phyloP scores from a whole-genome alignment of 2,113 vertebrate species.

The Upupa epops region DNA sequence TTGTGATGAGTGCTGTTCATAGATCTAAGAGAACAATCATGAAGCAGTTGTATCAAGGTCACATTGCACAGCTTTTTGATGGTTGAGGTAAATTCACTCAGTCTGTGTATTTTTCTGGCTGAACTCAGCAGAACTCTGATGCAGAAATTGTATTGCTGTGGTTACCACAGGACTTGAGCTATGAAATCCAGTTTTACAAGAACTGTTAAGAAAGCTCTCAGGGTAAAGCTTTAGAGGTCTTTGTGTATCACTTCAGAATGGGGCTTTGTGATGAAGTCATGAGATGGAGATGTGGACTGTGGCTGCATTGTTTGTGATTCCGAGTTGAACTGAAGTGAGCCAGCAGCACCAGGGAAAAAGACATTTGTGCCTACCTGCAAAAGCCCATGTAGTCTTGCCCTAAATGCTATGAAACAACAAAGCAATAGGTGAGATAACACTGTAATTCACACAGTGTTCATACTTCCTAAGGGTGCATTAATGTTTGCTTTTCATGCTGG shows the following conservation, averaged over 20 bases:
- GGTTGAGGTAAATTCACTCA: neutral
- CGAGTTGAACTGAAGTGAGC: neutral
- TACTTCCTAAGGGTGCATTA: neutral
- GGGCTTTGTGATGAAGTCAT: neutral
- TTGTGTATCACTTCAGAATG: neutral
- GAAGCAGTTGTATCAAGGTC: neutral
- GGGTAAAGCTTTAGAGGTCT: neutral
- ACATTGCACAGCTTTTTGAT: neutral
- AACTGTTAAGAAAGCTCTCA: neutral
- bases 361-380: neutral
- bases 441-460: neutral
- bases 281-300: neutral
- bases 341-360: neutral
- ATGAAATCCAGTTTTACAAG: neutral
- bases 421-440: neutral
- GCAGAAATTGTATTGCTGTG: neutral
- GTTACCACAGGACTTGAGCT: neutral
- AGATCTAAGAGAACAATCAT: neutral
- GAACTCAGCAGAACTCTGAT: neutral
- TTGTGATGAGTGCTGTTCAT: neutral
- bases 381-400: neutral
- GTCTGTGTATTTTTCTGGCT: neutral
- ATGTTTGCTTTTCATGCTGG: neutral
- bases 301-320: neutral
- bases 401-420: neutral